Evolutionary conservation across 1,140 invertebrate species (phyloP).

Genomic region (Microplitis demolitor): DNA sequence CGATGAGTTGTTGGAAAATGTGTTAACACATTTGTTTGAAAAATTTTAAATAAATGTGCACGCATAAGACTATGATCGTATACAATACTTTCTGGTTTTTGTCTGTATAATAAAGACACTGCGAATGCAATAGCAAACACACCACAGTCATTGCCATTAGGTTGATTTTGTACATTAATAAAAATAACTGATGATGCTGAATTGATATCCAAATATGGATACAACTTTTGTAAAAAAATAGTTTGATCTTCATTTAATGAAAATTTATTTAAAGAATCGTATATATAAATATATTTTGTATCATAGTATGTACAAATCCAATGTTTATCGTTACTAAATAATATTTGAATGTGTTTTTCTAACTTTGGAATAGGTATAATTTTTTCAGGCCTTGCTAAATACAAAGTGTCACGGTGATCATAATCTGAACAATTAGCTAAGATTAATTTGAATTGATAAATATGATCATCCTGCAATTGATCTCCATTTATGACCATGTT

Average conservation of each 20-base stretch:
- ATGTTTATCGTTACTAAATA: not conserved
- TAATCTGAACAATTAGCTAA: not conserved
- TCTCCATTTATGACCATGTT: not conserved
- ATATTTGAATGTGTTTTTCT: slow-evolving; percentile 3
- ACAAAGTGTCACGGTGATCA: not conserved
- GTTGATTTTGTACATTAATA: slow-evolving; percentile 14
- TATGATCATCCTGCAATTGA: not conserved
- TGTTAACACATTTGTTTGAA: not conserved
- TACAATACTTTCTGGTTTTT: not conserved
- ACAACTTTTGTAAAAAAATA: not conserved
- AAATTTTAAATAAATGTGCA: not conserved
- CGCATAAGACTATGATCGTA: not conserved
- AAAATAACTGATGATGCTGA: not conserved
- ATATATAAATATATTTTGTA: not conserved
- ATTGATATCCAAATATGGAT: slow-evolving; percentile 8
- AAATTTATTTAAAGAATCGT: slow-evolving; percentile 11
- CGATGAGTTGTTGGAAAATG: not conserved
- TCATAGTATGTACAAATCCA: slow-evolving; percentile 21
- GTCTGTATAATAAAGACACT: not conserved
- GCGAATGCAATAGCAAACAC: slow-evolving; percentile 20
- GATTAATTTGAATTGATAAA: not conserved
- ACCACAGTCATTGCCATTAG: slow-evolving; percentile 12
- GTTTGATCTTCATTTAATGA: not conserved
- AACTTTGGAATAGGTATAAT: not conserved
- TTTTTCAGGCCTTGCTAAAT: not conserved